These are phyloP conservation scores for Lanius ludovicianus DNA, from an alignment of 2,113 vertebrate species.

Conservation along the genomic window DNA sequence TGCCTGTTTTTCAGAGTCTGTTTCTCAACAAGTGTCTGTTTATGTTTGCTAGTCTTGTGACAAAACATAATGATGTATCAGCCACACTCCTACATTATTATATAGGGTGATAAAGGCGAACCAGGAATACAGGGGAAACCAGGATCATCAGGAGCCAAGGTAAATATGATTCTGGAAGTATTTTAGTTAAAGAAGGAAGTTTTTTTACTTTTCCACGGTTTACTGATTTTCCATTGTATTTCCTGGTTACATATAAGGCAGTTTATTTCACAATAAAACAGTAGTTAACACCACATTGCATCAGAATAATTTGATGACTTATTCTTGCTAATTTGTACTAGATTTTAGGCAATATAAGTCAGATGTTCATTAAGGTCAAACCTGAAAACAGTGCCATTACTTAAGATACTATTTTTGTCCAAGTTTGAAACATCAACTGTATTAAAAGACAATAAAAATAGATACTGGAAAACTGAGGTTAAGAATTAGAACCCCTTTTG, in stretches of 20 bases:
- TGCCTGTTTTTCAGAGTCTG: neutral
- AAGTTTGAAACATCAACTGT: neutral
- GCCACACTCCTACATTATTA: neutral
- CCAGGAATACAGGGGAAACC: constrained; percentile 79
- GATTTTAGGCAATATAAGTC: neutral
- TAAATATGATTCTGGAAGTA: constrained; percentile 58
- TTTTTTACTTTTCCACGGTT: neutral
- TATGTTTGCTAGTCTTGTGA: neutral
- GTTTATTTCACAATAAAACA: neutral
- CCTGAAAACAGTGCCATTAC: neutral
- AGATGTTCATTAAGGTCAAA: neutral
- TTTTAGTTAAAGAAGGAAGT: neutral
- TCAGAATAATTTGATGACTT: neutral
- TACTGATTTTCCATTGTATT: neutral
- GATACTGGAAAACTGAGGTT: neutral
- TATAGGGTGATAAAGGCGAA: constrained; percentile 88
- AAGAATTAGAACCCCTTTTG: neutral
- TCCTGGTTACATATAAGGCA: neutral
- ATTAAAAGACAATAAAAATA: neutral
- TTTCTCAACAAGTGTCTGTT: neutral
- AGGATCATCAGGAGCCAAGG: constrained; percentile 82
- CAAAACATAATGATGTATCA: neutral
- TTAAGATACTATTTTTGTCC: neutral
- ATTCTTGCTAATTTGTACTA: neutral
- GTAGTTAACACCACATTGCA: neutral